These are phyloP conservation scores for Saturnia pavonia DNA, from an alignment of 2,888 invertebrate genomes.

Conservation along the genomic window DNA sequence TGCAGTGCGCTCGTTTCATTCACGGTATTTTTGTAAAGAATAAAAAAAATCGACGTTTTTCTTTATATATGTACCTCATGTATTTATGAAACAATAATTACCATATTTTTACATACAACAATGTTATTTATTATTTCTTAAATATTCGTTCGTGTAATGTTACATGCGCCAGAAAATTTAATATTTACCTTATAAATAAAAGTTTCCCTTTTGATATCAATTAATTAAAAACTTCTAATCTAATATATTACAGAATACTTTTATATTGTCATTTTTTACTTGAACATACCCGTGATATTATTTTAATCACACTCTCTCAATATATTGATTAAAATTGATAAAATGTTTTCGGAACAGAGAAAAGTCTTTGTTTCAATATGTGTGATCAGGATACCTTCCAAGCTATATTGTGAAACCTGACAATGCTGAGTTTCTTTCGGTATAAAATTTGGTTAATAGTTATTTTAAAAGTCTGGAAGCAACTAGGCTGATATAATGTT, in stretches of 20 bases:
- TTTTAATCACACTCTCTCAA: neutral
- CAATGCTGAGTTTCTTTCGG: too few relatives aligned
- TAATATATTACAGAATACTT: too few relatives aligned
- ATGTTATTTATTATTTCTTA: neutral
- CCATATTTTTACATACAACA: neutral
- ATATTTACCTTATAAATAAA: neutral
- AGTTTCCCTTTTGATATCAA: neutral
- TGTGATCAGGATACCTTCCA: too few relatives aligned
- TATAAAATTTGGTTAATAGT: too few relatives aligned
- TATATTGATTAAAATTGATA: neutral
- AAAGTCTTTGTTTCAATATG: too few relatives aligned
- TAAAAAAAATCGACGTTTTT: slow-evolving; percentile 50
- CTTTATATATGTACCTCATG: slow-evolving; percentile 30
- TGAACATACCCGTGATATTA: neutral
- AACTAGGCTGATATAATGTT: too few relatives aligned
- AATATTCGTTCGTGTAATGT: neutral
- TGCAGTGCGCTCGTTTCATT: slow-evolving; percentile 61
- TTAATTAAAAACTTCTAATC: too few relatives aligned
- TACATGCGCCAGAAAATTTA: too few relatives aligned
- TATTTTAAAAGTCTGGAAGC: too few relatives aligned
- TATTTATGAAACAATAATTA: slow-evolving; percentile 14
- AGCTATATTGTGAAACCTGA: too few relatives aligned
- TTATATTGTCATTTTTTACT: too few relatives aligned
- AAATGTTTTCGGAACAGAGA: too few relatives aligned
- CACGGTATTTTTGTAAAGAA: slow-evolving; percentile 56